A percentile compares a stretch with the other conserved stretches of the same genome.
Evolutionary conservation across 2,113 vertebrate species (phyloP).

Genomic region (Noctilio leporinus): DNA sequence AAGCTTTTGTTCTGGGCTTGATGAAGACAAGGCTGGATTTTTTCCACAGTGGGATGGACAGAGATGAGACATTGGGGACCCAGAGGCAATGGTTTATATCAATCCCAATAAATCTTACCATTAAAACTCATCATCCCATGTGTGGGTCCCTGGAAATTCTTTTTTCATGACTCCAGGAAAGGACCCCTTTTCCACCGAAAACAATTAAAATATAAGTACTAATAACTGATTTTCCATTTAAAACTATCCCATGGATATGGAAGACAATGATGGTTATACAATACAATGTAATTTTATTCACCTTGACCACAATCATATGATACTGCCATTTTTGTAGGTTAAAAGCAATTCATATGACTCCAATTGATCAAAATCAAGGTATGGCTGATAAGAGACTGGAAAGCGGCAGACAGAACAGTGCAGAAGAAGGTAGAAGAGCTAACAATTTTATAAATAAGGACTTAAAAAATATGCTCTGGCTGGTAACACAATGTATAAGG

Average conservation of each 20-base stretch:
- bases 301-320: accelerated
- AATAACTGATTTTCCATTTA: neutral
- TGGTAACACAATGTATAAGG: too few species aligned
- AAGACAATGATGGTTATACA: neutral
- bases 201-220: neutral
- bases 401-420: too few species aligned
- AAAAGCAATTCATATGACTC: neutral
- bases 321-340: neutral
- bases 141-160: too few species aligned
- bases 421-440: neutral
- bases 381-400: neutral
- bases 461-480: neutral
- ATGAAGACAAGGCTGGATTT: too few species aligned
- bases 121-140: too few species aligned
- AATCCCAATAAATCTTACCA: too few species aligned
- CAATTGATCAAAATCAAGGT: neutral
- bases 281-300: too few species aligned
- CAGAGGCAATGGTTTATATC: too few species aligned
- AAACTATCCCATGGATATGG: neutral
- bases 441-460: accelerated
- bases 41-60: too few species aligned
- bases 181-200: neutral
- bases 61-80: too few species aligned
- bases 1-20: too few species aligned
- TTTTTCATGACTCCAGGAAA: neutral